Conservation (phyloP, 2,888 invertebrate genomes). For the Acanthosepion pharaonis region DNA sequence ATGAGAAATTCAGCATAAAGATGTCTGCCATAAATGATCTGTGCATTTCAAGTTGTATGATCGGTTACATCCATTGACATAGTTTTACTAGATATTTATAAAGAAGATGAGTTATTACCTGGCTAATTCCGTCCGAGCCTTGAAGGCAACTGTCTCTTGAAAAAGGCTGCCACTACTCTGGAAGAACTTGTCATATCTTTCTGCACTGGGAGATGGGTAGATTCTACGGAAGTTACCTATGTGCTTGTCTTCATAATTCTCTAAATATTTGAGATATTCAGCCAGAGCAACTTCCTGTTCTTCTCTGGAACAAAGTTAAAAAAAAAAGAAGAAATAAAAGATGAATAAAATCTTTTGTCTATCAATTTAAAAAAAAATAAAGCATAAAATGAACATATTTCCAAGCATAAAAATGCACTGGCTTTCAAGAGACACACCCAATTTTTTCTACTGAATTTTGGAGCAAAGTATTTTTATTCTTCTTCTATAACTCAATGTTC, state of each 20-base stretch:
- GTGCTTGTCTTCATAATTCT: slow-evolving; percentile 73
- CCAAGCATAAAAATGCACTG: too few relatives aligned
- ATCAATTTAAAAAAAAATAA: too few relatives aligned
- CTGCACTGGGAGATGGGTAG: slow-evolving; percentile 69
- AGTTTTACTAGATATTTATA: neutral
- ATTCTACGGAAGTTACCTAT: slow-evolving; percentile 74
- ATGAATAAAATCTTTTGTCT: neutral
- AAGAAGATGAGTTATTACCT: slow-evolving; percentile 63
- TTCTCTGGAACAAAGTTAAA: slow-evolving; percentile 64
- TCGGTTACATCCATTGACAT: neutral
- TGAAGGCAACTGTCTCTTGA: slow-evolving; percentile 75
- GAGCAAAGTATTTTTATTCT: too few relatives aligned
- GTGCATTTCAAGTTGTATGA: neutral
- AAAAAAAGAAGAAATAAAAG: neutral
- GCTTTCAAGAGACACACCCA: too few relatives aligned
- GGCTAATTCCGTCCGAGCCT: slow-evolving; percentile 73
- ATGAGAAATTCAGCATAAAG: too few relatives aligned
- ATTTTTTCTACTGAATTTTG: too few relatives aligned
- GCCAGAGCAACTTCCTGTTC: slow-evolving; percentile 73
- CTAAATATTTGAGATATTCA: slow-evolving; percentile 71
- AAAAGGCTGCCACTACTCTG: slow-evolving; percentile 74
- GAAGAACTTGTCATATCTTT: slow-evolving; percentile 74
- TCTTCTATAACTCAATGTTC: too few relatives aligned
- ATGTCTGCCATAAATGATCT: neutral
- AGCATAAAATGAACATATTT: too few relatives aligned